Evolutionary conservation across 2,797 vertebrate genomes (phyloP).

Genomic region (Phalloptychus januarius): DNA sequence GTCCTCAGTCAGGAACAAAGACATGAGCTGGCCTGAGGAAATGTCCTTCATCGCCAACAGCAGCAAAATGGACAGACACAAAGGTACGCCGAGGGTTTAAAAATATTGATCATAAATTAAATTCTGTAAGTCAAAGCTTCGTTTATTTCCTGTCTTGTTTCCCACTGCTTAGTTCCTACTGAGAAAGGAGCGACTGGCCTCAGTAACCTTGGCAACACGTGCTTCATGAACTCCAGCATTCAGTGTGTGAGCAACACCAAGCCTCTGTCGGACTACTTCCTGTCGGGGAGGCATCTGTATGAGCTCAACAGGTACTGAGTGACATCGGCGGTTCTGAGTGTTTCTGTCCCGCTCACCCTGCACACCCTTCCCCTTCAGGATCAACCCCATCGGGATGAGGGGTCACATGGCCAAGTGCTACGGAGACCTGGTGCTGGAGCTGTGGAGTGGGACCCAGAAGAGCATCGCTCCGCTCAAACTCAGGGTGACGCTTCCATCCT

Average conservation of each 20-base stretch:
- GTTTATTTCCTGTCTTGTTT: background rate
- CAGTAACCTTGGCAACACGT: slow-evolving; percentile 98
- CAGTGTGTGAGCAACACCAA: slow-evolving; percentile 99
- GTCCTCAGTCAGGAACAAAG: slow-evolving; percentile 95
- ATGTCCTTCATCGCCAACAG: slow-evolving; percentile 99
- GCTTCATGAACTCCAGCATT: slow-evolving; percentile 99
- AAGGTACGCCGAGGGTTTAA: slow-evolving; percentile 81
- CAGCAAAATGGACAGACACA: slow-evolving; percentile 98
- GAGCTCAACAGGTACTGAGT: slow-evolving; percentile 91
- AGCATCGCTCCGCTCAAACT: slow-evolving; percentile 96
- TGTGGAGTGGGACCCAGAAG: slow-evolving; percentile 99
- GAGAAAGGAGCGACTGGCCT: slow-evolving; percentile 98
- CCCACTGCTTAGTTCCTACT: slow-evolving; percentile 86
- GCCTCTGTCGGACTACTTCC: slow-evolving; percentile 95
- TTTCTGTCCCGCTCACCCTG: background rate
- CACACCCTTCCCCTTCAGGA: slow-evolving; percentile 78
- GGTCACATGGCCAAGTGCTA: slow-evolving; percentile 99
- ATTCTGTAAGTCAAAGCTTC: background rate
- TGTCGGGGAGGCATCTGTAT: slow-evolving; percentile 96
- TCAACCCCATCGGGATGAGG: slow-evolving; percentile 98
- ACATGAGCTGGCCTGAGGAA: slow-evolving; percentile 99
- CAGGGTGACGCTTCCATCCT: slow-evolving; percentile 78
- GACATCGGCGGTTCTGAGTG: background rate
- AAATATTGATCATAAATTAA: background rate
- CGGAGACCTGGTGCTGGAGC: slow-evolving; percentile 97